Conservation (phyloP, 2,797 vertebrate genomes). For the Anguilla anguilla region DNA sequence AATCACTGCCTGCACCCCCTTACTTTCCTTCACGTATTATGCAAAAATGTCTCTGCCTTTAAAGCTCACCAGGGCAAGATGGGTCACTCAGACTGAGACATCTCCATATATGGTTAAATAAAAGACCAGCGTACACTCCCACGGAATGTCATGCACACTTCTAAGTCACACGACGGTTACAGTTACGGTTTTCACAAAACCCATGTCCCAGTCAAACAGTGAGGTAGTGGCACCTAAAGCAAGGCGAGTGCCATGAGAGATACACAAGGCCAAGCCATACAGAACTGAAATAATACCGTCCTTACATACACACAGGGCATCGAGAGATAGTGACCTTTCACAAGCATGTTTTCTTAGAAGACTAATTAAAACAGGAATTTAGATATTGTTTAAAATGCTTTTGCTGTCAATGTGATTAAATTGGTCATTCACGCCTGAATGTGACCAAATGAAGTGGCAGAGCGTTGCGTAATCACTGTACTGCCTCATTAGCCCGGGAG, state of each 20-base stretch:
- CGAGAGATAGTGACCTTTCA: background rate
- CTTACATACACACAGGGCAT: background rate
- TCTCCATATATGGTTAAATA: background rate
- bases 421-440: background rate
- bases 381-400: background rate
- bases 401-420: background rate
- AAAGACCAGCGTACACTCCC: background rate
- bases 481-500: background rate
- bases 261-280: background rate
- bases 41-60: background rate
- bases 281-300: background rate
- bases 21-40: background rate
- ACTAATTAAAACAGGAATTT: background rate
- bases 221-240: background rate
- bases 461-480: background rate
- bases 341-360: background rate
- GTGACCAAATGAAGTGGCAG: conserved; percentile 2
- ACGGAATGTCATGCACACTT: background rate
- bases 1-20: background rate
- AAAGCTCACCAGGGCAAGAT: background rate
- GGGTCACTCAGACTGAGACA: background rate
- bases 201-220: background rate
- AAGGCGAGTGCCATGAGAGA: background rate
- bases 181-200: background rate
- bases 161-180: background rate